phyloP scores from a whole-genome alignment of 2,888 invertebrate species.

The Rhingia rostrata region DNA sequence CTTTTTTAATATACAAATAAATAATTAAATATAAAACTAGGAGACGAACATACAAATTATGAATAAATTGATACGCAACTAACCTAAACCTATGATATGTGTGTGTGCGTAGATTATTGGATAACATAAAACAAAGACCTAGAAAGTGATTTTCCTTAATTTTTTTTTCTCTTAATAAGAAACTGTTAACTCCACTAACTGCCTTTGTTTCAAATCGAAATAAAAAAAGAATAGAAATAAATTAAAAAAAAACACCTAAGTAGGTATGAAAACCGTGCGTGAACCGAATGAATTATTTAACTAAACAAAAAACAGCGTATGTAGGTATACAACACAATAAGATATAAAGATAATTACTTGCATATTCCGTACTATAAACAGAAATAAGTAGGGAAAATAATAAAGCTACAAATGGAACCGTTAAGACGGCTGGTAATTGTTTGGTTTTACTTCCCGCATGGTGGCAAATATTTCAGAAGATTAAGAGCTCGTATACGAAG shows the following conservation, averaged over 20 bases:
- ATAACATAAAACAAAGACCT: neutral
- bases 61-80: slow-evolving; percentile 28
- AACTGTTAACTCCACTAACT: slow-evolving; percentile 34
- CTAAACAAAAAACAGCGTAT: slow-evolving; percentile 16
- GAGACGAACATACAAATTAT: slow-evolving; percentile 16
- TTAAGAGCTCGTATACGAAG: too few species aligned
- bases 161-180: slow-evolving; percentile 20
- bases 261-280: slow-evolving; percentile 4
- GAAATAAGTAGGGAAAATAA: slow-evolving; percentile 43
- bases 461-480: too few species aligned
- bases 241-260: neutral
- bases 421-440: slow-evolving; percentile 17
- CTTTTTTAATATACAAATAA: slow-evolving; percentile 23
- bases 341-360: slow-evolving; percentile 16
- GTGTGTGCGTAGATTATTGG: slow-evolving; percentile 5
- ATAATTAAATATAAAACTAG: slow-evolving; percentile 18
- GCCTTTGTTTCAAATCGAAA: slow-evolving; percentile 47
- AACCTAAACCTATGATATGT: slow-evolving; percentile 33
- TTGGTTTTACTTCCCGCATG: neutral
- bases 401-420: slow-evolving; percentile 52
- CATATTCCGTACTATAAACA: slow-evolving; percentile 51
- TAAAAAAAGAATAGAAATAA: slow-evolving; percentile 17
- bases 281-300: slow-evolving; percentile 28
- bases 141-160: neutral
- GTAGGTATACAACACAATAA: slow-evolving; percentile 1